Evolutionary conservation across 1,140 invertebrate species (phyloP).

Genomic region (Eriosoma lanigerum): DNA sequence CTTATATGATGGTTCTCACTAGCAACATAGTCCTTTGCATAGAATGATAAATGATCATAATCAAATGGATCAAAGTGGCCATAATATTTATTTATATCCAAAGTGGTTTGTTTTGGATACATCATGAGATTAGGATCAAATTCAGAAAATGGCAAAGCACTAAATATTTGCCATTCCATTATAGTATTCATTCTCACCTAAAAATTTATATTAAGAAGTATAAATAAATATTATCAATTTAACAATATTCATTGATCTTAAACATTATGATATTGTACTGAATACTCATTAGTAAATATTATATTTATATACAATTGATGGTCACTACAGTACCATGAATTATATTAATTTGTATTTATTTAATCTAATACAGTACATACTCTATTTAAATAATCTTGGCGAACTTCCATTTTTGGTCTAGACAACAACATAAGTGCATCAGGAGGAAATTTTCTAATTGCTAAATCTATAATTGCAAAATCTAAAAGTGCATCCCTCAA

Average conservation of each 20-base stretch:
- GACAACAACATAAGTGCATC: slow-evolving; percentile 71
- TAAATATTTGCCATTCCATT: slow-evolving; percentile 75
- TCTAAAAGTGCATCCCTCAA: slow-evolving; percentile 62
- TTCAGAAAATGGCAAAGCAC: slow-evolving; percentile 78
- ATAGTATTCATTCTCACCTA: slow-evolving; percentile 86
- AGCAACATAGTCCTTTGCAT: slow-evolving; percentile 75
- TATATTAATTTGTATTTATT: too few relatives aligned
- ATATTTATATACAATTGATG: too few relatives aligned
- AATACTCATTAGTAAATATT: too few relatives aligned
- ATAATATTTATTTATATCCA: slow-evolving; percentile 75
- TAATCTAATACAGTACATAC: slow-evolving; percentile 59
- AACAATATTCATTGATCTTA: too few relatives aligned
- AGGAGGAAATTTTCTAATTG: slow-evolving; percentile 68
- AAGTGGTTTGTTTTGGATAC: slow-evolving; percentile 61
- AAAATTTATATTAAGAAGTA: slow-evolving; percentile 32
- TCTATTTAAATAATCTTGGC: slow-evolving; percentile 79
- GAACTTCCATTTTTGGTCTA: slow-evolving; percentile 69
- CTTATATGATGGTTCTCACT: slow-evolving; percentile 61
- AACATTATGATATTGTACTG: too few relatives aligned
- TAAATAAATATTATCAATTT: neutral
- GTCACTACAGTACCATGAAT: neutral
- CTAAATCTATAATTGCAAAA: slow-evolving; percentile 72
- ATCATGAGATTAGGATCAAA: slow-evolving; percentile 69
- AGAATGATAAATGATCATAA: slow-evolving; percentile 77
- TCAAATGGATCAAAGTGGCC: slow-evolving; percentile 78